A percentile compares a stretch with the other conserved stretches of the same genome.
Evolutionary conservation across 2,113 vertebrate genomes (phyloP).

Genomic region (Promerops cafer): DNA sequence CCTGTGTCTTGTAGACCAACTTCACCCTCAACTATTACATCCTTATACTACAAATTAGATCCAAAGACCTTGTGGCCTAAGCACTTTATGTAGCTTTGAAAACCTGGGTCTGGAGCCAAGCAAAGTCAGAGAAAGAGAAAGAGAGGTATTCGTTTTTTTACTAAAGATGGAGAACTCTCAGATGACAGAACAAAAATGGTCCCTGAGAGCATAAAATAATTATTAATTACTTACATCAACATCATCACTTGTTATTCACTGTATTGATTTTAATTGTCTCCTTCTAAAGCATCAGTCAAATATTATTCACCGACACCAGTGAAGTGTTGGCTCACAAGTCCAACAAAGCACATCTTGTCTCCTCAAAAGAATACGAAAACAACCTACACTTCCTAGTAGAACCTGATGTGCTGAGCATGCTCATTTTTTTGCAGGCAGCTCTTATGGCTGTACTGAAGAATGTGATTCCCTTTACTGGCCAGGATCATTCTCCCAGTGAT

Average conservation of each 20-base stretch:
- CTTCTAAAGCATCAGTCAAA: not conserved
- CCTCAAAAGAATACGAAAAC: not conserved
- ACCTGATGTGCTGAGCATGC: not conserved
- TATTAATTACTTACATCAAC: slow-evolving; percentile 3
- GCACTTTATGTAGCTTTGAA: not conserved
- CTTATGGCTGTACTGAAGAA: not conserved
- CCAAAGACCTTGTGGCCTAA: not conserved
- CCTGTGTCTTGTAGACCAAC: not conserved
- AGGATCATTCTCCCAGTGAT: not conserved
- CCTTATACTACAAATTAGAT: not conserved
- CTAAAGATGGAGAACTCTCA: not conserved
- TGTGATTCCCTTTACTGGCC: not conserved
- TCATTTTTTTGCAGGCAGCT: not conserved
- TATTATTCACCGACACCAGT: not conserved
- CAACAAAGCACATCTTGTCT: not conserved
- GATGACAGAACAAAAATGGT: not conserved
- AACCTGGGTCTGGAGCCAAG: not conserved
- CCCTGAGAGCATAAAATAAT: slow-evolving; percentile 1
- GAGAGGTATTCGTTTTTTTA: not conserved
- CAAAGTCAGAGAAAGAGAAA: not conserved
- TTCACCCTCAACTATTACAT: not conserved
- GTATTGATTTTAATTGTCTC: slow-evolving; percentile 14
- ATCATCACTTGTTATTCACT: not conserved
- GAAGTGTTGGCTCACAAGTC: not conserved
- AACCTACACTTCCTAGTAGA: not conserved